Evolutionary conservation across 2,797 vertebrate species (phyloP).

Genomic region (Sebastiscus tertius): DNA sequence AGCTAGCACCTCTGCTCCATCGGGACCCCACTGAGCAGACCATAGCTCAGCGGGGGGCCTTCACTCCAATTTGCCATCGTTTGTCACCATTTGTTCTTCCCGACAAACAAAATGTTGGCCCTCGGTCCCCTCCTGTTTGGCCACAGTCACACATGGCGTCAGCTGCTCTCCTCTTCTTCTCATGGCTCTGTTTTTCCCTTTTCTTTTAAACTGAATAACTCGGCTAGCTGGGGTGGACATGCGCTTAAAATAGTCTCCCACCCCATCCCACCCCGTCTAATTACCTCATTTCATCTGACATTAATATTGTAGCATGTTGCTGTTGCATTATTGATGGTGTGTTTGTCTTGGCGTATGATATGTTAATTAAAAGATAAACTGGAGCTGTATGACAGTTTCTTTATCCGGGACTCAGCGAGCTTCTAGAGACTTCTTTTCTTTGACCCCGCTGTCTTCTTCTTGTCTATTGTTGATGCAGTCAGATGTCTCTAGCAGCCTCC

Average conservation of each 20-base stretch:
- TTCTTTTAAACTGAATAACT: constrained; percentile 25
- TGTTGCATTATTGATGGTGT: constrained; percentile 73
- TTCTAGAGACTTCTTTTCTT: constrained; percentile 35
- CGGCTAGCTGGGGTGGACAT: not conserved
- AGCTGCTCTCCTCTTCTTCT: constrained; percentile 59
- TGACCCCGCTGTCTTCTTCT: constrained; percentile 15
- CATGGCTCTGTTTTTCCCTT: constrained; percentile 36
- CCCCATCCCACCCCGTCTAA: constrained; percentile 45
- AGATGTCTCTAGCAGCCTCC: constrained; percentile 23
- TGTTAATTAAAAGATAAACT: constrained; percentile 77
- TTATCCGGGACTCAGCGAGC: constrained; percentile 50
- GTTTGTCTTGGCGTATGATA: constrained; percentile 71
- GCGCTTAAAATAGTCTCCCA: constrained; percentile 56
- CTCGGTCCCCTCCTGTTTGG: constrained; percentile 53
- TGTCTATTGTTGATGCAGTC: constrained; percentile 47
- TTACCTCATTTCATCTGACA: constrained; percentile 72
- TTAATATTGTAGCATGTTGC: constrained; percentile 72
- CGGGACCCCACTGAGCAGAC: constrained; percentile 66
- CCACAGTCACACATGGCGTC: constrained; percentile 63
- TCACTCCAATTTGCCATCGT: constrained; percentile 86
- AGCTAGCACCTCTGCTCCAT: constrained; percentile 61
- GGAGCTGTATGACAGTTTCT: constrained; percentile 64
- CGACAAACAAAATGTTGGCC: constrained; percentile 77
- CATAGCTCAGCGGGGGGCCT: constrained; percentile 79
- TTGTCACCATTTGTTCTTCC: constrained; percentile 83